These are phyloP conservation scores for Littorina saxatilis DNA, from an alignment of 1,140 invertebrate genomes.

Conservation along the genomic window DNA sequence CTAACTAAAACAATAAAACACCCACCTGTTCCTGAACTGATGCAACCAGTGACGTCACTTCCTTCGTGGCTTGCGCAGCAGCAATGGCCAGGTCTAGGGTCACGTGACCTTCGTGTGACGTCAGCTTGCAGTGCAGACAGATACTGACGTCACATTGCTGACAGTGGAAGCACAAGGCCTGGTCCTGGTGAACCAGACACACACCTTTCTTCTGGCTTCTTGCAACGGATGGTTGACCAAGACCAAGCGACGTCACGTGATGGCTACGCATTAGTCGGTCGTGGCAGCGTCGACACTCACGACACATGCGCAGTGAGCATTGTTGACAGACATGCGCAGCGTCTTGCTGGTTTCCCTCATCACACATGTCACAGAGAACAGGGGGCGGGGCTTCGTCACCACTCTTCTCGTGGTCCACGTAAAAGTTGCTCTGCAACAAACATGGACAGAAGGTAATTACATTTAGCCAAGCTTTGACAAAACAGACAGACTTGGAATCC, in stretches of 20 bases:
- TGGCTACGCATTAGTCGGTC: neutral
- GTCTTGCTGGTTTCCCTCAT: neutral
- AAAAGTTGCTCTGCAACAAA: conserved; percentile 11
- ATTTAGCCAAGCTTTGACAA: no score
- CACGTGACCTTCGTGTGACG: conserved; percentile 29
- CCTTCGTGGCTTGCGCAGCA: conserved; percentile 2
- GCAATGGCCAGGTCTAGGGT: neutral
- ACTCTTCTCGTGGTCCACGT: neutral
- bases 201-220: neutral
- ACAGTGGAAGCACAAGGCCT: conserved; percentile 26
- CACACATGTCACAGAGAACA: conserved; percentile 28
- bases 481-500: no score
- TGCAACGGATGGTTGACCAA: neutral
- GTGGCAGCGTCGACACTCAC: neutral
- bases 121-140: conserved; percentile 33
- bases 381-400: neutral
- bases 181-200: conserved; percentile 22
- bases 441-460: no score
- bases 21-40: neutral
- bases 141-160: conserved; percentile 27
- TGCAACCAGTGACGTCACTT: conserved; percentile 11
- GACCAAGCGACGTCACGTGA: neutral
- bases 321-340: neutral
- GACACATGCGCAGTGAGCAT: neutral
- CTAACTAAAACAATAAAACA: neutral